phyloP scores from a whole-genome alignment of 2,888 invertebrate species.

The Agapetus fuscipes region DNA sequence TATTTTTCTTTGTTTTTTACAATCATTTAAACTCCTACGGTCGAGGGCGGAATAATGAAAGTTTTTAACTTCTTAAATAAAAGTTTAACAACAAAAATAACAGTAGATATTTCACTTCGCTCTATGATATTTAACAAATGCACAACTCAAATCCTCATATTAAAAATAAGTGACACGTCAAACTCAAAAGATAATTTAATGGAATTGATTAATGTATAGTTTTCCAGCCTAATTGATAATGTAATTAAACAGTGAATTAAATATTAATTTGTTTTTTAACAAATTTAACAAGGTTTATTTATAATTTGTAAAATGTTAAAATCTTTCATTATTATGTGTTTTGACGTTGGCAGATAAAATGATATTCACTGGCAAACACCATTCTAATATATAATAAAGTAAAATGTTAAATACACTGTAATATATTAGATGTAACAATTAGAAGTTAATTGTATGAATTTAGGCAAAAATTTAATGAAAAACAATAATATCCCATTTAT shows the following conservation, averaged over 20 bases:
- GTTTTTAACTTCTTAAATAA: background rate
- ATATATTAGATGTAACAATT: constrained; percentile 16
- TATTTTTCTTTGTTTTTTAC: constrained; percentile 19
- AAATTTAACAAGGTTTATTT: too few relatives aligned
- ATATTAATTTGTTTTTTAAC: too few relatives aligned
- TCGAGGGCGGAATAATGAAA: constrained; percentile 12
- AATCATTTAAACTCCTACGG: constrained; percentile 21
- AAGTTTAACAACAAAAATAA: too few relatives aligned
- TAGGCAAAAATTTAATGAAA: constrained; percentile 20
- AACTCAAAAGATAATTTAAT: too few relatives aligned
- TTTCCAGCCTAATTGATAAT: background rate
- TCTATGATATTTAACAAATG: too few relatives aligned
- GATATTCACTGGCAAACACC: constrained; percentile 44
- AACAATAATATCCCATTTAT: constrained; percentile 21
- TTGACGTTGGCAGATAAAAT: constrained; percentile 34
- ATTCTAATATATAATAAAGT: constrained; percentile 38
- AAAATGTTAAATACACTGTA: constrained; percentile 26
- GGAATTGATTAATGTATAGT: too few relatives aligned
- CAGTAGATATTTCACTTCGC: too few relatives aligned
- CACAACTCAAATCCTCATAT: too few relatives aligned
- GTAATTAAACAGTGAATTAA: too few relatives aligned
- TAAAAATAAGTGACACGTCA: too few relatives aligned
- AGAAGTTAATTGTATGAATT: constrained; percentile 8
- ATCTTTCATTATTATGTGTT: too few relatives aligned
- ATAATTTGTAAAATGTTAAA: too few relatives aligned